A percentile compares a stretch with the other conserved stretches of the same genome.
phyloP scores from a whole-genome alignment of 2,113 vertebrate genomes.

The Synodontis membranacea region DNA sequence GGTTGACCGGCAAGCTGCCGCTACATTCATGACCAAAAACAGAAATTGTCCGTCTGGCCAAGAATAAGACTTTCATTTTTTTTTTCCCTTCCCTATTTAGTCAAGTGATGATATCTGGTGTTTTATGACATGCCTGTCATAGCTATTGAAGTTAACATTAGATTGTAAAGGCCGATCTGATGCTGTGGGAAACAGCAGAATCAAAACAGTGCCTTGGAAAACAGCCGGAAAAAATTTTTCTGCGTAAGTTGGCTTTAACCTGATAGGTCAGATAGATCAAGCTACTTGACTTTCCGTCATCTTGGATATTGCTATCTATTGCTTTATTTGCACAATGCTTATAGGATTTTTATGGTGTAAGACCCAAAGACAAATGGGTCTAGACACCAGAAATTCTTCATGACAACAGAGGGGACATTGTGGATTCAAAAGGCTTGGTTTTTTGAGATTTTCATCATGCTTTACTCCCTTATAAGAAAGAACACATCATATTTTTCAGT shows the following conservation, averaged over 20 bases:
- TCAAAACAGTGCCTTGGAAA: background rate
- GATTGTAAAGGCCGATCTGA: conserved; percentile 4
- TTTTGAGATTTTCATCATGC: background rate
- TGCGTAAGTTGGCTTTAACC: background rate
- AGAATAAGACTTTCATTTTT: conserved; percentile 18
- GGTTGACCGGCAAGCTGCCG: conserved; percentile 49
- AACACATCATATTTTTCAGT: background rate
- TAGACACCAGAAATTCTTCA: conserved; percentile 6
- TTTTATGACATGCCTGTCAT: conserved; percentile 47
- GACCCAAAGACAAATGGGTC: conserved; percentile 3
- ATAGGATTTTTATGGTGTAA: background rate
- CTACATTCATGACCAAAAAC: conserved; percentile 48
- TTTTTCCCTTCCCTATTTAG: conserved; percentile 18
- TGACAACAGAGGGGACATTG: background rate
- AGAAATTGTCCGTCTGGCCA: conserved; percentile 47
- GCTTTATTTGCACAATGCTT: conserved; percentile 9
- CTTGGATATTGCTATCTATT: background rate
- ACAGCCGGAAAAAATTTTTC: background rate
- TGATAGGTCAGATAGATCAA: conserved; percentile 3
- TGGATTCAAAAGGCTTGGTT: background rate
- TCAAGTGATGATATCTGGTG: conserved; percentile 47
- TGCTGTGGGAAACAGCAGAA: conserved; percentile 27
- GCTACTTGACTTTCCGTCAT: conserved; percentile 2
- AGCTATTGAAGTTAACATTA: conserved; percentile 32
- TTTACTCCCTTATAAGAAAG: background rate